Conservation (phyloP, 23 tunicate genomes). For the Aplidium turbinatum region DNA sequence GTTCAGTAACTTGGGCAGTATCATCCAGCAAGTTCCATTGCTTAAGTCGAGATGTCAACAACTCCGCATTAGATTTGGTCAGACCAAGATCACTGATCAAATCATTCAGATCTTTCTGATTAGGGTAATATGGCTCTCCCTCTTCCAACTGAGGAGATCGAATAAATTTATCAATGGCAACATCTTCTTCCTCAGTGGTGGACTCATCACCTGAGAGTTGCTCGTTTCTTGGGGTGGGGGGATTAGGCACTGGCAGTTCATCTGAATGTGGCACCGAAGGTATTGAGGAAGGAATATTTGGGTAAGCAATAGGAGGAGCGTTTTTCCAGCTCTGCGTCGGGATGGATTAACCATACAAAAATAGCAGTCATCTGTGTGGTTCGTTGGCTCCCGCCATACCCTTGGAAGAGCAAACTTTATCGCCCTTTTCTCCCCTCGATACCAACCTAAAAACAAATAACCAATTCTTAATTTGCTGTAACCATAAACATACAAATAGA, state of each 20-base stretch:
- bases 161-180: too few relatives aligned
- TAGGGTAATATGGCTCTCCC: too few relatives aligned
- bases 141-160: too few relatives aligned
- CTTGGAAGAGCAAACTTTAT: slow-evolving; percentile 23
- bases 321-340: slow-evolving; percentile 35
- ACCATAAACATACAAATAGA: too few relatives aligned
- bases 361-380: slow-evolving; percentile 25
- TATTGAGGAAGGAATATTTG: slow-evolving; percentile 31
- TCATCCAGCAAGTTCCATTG: slow-evolving; percentile 33
- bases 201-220: too few relatives aligned
- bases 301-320: slow-evolving; percentile 16
- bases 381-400: slow-evolving; percentile 27
- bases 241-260: slow-evolving; percentile 4
- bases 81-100: slow-evolving; percentile 25
- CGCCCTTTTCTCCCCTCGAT: slow-evolving; percentile 27
- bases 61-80: slow-evolving; percentile 35
- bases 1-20: slow-evolving; percentile 8
- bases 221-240: too few relatives aligned
- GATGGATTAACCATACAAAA: slow-evolving; percentile 31
- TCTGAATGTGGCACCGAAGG: slow-evolving; percentile 34
- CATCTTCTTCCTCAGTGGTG: too few relatives aligned
- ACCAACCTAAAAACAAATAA: slow-evolving; percentile 34
- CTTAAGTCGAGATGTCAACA: slow-evolving; percentile 23
- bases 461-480: neutral
- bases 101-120: neutral